Conservation (phyloP, 2,113 vertebrate genomes). For the Pseudopipra pipra region DNA sequence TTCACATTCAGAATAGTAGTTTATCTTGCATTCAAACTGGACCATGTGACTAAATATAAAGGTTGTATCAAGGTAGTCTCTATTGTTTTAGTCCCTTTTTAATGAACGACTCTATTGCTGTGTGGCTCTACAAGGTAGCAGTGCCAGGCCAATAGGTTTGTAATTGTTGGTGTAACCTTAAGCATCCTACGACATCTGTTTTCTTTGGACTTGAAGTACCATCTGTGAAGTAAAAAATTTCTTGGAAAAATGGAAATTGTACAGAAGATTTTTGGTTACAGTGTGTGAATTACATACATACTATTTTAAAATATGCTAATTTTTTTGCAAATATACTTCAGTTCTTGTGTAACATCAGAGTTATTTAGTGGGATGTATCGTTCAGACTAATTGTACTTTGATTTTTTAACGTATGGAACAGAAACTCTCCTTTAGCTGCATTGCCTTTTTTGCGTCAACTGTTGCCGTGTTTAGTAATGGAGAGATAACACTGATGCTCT, state of each 20-base stretch:
- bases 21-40: background rate
- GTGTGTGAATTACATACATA: background rate
- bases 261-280: background rate
- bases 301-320: background rate
- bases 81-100: background rate
- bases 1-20: background rate
- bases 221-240: background rate
- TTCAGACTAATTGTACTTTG: background rate
- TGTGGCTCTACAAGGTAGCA: background rate
- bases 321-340: background rate
- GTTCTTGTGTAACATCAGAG: background rate
- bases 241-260: background rate
- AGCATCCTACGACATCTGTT: fast-evolving
- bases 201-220: background rate
- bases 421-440: background rate
- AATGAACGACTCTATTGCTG: background rate
- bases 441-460: background rate
- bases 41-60: background rate
- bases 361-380: background rate
- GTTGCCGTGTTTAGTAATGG: background rate
- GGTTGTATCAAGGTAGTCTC: background rate
- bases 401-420: background rate
- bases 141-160: background rate
- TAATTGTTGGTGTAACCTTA: background rate
- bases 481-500: background rate